phyloP scores from a whole-genome alignment of 2,888 invertebrate genomes.

The Ophion obscuratus region DNA sequence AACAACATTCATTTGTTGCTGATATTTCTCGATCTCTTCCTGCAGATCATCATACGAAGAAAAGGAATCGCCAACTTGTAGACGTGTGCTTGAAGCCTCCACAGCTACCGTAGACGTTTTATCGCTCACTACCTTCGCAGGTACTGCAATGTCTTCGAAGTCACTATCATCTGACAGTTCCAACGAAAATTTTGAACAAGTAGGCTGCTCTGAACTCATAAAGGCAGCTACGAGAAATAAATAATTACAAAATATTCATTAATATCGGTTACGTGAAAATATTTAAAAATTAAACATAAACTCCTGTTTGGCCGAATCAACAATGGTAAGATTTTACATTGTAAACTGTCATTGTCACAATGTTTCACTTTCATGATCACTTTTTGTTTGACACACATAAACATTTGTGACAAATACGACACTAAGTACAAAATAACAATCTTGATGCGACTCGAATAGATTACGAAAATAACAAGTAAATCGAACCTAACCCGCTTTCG shows the following conservation, averaged over 20 bases:
- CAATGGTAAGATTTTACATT: not conserved
- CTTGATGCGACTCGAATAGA: not conserved
- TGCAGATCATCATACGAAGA: not conserved
- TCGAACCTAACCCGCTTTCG: not conserved
- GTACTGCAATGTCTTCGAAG: not conserved
- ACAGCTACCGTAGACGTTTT: not conserved
- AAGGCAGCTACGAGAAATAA: not conserved
- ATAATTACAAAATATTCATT: not conserved
- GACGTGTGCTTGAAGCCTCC: not conserved
- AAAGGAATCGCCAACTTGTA: not conserved
- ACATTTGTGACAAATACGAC: not conserved
- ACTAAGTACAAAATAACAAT: not conserved
- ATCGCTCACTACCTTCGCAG: not conserved
- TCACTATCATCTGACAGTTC: slow-evolving; percentile 12
- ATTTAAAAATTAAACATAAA: not conserved
- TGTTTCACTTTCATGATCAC: not conserved
- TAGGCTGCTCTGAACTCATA: not conserved
- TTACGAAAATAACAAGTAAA: not conserved
- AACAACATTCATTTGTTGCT: not conserved
- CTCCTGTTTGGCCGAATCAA: not conserved
- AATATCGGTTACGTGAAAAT: not conserved
- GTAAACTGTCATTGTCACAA: not conserved
- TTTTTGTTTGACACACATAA: not conserved
- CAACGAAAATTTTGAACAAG: not conserved
- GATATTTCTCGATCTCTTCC: not conserved